Conservation (phyloP, 2,113 vertebrate species). For the Alexandromys fortis region DNA sequence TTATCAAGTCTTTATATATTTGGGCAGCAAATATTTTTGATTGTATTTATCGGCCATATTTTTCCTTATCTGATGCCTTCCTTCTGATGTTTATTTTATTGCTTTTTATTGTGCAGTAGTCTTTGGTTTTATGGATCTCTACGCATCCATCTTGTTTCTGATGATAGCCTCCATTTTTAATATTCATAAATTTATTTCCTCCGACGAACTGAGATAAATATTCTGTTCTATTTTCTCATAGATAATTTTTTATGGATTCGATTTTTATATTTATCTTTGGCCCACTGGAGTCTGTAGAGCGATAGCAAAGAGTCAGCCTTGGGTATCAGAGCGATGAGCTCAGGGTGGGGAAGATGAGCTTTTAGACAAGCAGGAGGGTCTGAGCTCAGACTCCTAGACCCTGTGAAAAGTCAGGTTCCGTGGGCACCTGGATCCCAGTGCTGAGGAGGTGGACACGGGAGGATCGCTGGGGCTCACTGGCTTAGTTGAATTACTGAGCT, state of each 20-base stretch:
- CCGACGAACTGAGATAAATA: slow-evolving; percentile 63
- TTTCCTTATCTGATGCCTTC: slow-evolving; percentile 52
- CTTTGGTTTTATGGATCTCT: slow-evolving; percentile 67
- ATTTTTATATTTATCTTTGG: slow-evolving; percentile 60
- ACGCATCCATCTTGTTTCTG: slow-evolving; percentile 66
- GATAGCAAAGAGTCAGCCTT: slow-evolving; percentile 26
- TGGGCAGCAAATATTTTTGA: slow-evolving; percentile 65
- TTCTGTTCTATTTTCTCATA: slow-evolving; percentile 60
- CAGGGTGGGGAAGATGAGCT: not conserved
- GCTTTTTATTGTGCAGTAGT: slow-evolving; percentile 52
- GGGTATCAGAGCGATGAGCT: slow-evolving; percentile 24
- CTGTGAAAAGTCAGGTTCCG: no score
- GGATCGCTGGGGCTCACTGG: not conserved
- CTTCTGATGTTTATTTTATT: slow-evolving; percentile 70
- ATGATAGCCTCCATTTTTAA: slow-evolving; percentile 66
- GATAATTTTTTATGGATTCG: slow-evolving; percentile 60
- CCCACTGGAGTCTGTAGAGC: not conserved
- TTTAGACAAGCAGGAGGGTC: not conserved
- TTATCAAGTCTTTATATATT: slow-evolving; percentile 57
- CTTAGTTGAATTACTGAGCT: no score
- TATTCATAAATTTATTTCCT: slow-evolving; percentile 69
- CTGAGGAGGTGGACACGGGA: no score
- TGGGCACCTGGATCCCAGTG: not conserved
- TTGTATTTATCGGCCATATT: slow-evolving; percentile 50
- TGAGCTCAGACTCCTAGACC: no score